Percentiles rank a stretch among this genome's conserved stretches.
phyloP scores from a whole-genome alignment of 2,888 invertebrate species.

The Tenthredo scrophulariae region DNA sequence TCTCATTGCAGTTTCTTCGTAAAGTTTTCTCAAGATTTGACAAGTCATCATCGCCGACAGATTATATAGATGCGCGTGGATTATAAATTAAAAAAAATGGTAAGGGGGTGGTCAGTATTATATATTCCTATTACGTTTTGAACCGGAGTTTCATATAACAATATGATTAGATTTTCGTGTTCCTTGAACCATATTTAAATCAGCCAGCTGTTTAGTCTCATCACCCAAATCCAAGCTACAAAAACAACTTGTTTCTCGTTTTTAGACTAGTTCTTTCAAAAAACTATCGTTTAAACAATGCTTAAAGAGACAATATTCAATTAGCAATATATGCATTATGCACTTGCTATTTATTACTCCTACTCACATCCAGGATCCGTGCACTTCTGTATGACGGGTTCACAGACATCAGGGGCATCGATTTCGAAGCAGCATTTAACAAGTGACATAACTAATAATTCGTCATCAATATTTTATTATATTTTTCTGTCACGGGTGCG shows the following conservation, averaged over 20 bases:
- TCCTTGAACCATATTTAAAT: neutral
- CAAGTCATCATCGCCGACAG: neutral
- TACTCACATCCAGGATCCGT: slow-evolving; percentile 92
- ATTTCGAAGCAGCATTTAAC: slow-evolving; percentile 91
- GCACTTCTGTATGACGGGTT: slow-evolving; percentile 88
- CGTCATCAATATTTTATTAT: slow-evolving; percentile 25
- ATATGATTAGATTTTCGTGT: neutral
- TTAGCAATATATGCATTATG: neutral
- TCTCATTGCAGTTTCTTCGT: neutral
- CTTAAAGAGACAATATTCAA: neutral
- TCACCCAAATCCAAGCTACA: neutral
- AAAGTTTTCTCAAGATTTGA: neutral
- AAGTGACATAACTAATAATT: slow-evolving; percentile 81
- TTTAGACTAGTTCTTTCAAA: neutral
- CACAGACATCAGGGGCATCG: slow-evolving; percentile 87
- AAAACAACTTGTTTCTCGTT: neutral
- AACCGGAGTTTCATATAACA: neutral
- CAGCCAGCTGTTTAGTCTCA: neutral
- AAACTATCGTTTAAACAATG: neutral
- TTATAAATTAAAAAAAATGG: neutral
- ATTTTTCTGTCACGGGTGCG: neutral
- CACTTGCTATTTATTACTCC: neutral
- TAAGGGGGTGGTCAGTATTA: neutral
- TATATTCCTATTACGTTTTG: neutral
- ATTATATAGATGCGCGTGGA: neutral